A percentile compares a stretch with the other conserved stretches of the same genome.
Evolutionary conservation across 2,888 invertebrate genomes (phyloP).

Genomic region (Drosophila ezoana): DNA sequence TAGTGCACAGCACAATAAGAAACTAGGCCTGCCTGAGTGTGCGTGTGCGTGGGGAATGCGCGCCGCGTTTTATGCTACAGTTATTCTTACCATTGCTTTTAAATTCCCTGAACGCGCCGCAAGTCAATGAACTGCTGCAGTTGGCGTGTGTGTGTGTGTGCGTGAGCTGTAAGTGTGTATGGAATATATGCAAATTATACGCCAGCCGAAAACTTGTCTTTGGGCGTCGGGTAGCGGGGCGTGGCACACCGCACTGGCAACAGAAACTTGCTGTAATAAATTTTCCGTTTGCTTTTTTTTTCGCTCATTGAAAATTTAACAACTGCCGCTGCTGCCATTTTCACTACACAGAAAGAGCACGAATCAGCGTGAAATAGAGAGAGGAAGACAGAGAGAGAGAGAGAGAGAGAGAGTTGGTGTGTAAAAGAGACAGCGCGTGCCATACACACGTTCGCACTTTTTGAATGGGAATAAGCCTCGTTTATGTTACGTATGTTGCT

Average conservation of each 20-base stretch:
- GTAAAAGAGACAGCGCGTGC: not conserved
- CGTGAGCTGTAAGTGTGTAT: conserved; percentile 17
- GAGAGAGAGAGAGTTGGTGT: not conserved
- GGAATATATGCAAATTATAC: conserved; percentile 68
- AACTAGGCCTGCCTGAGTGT: conserved; percentile 58
- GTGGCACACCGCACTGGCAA: conserved; percentile 19
- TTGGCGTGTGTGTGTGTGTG: conserved; percentile 23
- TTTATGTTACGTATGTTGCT: conserved; percentile 59
- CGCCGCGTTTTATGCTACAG: conserved; percentile 55
- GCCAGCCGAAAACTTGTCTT: conserved; percentile 73
- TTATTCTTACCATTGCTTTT: conserved; percentile 47
- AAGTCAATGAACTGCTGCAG: conserved; percentile 68
- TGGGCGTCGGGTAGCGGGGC: conserved; percentile 41
- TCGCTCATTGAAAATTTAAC: conserved; percentile 80
- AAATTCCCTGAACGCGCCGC: conserved; percentile 67
- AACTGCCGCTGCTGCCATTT: conserved; percentile 61
- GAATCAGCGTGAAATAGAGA: conserved; percentile 1
- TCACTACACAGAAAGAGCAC: conserved; percentile 20
- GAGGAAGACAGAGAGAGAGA: not conserved
- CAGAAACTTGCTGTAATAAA: conserved; percentile 61
- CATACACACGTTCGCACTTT: conserved; percentile 48
- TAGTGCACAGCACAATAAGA: conserved; percentile 62
- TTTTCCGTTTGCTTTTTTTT: conserved; percentile 63
- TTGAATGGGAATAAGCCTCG: conserved; percentile 76
- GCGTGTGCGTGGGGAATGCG: conserved; percentile 43